Evolutionary conservation across 2,113 vertebrate genomes (phyloP), one percentile per base, ranked within the genome.

Genomic region (Alectura lathami): DNA sequence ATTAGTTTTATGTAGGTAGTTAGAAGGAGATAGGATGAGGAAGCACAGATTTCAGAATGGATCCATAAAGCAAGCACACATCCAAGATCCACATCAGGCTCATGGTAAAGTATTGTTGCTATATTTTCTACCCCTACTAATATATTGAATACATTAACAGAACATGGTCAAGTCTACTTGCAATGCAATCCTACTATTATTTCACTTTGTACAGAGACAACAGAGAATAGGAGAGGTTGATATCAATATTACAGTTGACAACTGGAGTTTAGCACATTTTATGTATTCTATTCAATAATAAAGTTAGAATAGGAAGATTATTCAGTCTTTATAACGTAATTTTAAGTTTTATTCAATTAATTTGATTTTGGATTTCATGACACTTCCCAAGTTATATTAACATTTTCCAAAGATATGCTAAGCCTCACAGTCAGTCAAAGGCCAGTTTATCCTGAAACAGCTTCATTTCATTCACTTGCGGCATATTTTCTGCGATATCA

Each of bases 1-100:
- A 32, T 1, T 4, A 43, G 2, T 16, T 62, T 16, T 45, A 24
- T 6, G 7, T 2, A 34, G 3, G 8, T 6, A 34, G 6, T 30
- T 21, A n/a, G 5, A 1, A 54, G 7, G 7, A n/a, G 20, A 32
- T 30, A 83, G 36, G 34, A 13, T 16, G 9, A 42, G 8, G 5
- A 36, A 32, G 60, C 13, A 15, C 3, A 12, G 27, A 67, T 74
- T 91, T 86, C 57, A 18, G 34, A 66, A 34, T 3, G 11, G 15
- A 36, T 53, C 27, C 38, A 16, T 15, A 60, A 10, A 10, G 8
- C 4, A 34, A 38, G 22, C 47, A 23, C 17, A 66, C 11, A 22
- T 54, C 50, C 51, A 32, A 63, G 13, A 51, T 81, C 34, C 50
- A 13, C 3, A 27, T 12, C 21, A 40, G 8, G 18, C 13, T 72